Evolutionary conservation across 1,140 invertebrate species (phyloP).

Genomic region (Sminthurinus signatus): DNA sequence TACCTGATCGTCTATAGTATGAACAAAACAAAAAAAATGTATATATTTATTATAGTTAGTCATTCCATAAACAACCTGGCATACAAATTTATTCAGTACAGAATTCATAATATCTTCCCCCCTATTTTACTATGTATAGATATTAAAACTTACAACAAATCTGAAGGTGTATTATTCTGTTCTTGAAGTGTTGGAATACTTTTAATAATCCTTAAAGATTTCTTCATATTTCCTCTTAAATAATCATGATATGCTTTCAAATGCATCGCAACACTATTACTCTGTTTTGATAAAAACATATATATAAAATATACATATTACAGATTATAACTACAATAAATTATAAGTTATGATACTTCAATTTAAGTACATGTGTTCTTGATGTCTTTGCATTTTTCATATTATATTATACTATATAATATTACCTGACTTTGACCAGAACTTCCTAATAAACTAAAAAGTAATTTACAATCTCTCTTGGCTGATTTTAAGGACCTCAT

Average conservation of each 20-base stretch:
- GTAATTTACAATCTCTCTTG: slow-evolving; percentile 43
- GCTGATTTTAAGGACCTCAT: slow-evolving; percentile 50
- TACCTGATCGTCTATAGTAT: slow-evolving; percentile 53
- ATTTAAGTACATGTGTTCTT: too few relatives aligned
- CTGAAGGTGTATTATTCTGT: slow-evolving; percentile 13
- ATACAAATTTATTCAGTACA: too few relatives aligned
- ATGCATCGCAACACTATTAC: slow-evolving; percentile 58
- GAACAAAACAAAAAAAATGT: slow-evolving; percentile 25
- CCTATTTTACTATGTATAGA: too few relatives aligned
- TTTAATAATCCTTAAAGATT: slow-evolving; percentile 60
- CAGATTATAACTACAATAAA: slow-evolving; percentile 7
- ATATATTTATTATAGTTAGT: too few relatives aligned
- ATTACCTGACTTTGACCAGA: slow-evolving; percentile 5
- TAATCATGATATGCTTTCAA: slow-evolving; percentile 65
- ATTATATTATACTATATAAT: slow-evolving; percentile 5
- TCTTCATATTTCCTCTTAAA: slow-evolving; percentile 59
- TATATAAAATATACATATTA: slow-evolving; percentile 21
- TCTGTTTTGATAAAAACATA: too few relatives aligned
- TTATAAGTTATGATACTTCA: slow-evolving; percentile 8
- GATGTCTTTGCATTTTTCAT: too few relatives aligned
- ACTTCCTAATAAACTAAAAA: slow-evolving; percentile 33
- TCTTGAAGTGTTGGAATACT: slow-evolving; percentile 5
- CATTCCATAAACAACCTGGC: slow-evolving; percentile 10
- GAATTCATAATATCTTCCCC: too few relatives aligned
- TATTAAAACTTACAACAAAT: slow-evolving; percentile 13